Evolutionary conservation across 2,113 vertebrate genomes (phyloP).

Genomic region (Aix galericulata): DNA sequence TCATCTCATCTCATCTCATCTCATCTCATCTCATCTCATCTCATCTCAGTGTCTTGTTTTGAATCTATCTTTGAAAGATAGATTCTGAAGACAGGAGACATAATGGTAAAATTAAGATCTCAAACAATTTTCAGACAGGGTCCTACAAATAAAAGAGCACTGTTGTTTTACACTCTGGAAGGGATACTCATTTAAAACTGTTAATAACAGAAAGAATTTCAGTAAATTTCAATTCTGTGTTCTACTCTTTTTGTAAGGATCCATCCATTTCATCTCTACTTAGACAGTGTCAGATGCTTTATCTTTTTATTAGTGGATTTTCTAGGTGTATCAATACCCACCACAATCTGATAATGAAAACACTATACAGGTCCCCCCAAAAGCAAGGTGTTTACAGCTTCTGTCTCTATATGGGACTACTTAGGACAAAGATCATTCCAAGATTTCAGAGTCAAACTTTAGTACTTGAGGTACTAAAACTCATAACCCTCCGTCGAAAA

Average conservation of each 20-base stretch:
- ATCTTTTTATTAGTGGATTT: rapidly evolving
- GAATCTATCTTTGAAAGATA: not conserved
- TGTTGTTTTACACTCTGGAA: not conserved
- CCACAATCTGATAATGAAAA: not conserved
- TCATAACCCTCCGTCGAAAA: not conserved
- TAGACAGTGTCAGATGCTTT: not conserved
- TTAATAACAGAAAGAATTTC: not conserved
- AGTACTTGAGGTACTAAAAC: not conserved
- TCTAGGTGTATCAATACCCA: not conserved
- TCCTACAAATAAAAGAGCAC: not conserved
- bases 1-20: not conserved
- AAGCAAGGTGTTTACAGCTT: not conserved
- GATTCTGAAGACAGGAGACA: not conserved
- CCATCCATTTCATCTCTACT: not conserved
- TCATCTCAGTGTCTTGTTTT: not conserved
- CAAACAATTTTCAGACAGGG: not conserved
- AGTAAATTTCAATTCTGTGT: not conserved
- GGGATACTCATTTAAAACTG: not conserved
- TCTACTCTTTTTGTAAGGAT: not conserved
- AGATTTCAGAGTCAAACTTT: not conserved
- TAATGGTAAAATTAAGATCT: not conserved
- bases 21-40: not conserved
- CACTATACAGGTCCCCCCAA: not conserved
- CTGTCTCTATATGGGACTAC: not conserved
- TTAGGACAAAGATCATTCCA: not conserved